These are phyloP conservation scores for Parotocinclus haroldoi DNA, from an alignment of 2,797 vertebrate genomes.

Conservation along the genomic window DNA sequence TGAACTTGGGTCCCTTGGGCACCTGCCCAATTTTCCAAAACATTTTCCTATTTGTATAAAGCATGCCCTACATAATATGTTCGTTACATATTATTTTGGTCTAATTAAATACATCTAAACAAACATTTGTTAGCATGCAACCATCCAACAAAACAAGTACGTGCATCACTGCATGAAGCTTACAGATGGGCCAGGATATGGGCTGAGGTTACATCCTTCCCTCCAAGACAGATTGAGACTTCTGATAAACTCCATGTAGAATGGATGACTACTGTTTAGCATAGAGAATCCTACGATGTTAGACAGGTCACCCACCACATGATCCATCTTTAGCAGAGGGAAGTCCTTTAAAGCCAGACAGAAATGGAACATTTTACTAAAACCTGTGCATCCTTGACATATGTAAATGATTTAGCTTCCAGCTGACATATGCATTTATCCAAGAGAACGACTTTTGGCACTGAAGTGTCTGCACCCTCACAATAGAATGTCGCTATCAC, in stretches of 20 bases:
- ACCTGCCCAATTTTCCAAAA: too few relatives aligned
- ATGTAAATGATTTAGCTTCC: not conserved
- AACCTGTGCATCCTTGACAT: not conserved
- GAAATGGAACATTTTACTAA: not conserved
- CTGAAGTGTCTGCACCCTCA: too few relatives aligned
- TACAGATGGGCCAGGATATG: conserved; percentile 38
- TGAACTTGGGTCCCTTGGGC: too few relatives aligned
- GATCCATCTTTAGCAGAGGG: conserved; percentile 81
- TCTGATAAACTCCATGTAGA: conserved; percentile 76
- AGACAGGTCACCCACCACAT: conserved; percentile 82
- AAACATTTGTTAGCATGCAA: too few relatives aligned
- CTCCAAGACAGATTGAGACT: conserved; percentile 92
- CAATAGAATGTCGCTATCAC: too few relatives aligned
- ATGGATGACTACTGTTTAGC: conserved; percentile 79
- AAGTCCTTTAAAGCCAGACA: conserved; percentile 74
- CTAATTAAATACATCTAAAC: too few relatives aligned
- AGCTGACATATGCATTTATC: too few relatives aligned
- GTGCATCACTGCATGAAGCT: not conserved
- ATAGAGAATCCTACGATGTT: conserved; percentile 91
- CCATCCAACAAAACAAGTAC: too few relatives aligned
- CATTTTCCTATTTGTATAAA: too few relatives aligned
- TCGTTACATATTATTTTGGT: too few relatives aligned
- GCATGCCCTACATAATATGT: too few relatives aligned
- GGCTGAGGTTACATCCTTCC: conserved; percentile 82
- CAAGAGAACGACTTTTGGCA: too few relatives aligned